Conservation (phyloP, 2,797 vertebrate species). For the Hyperoplus lanceolatus region DNA sequence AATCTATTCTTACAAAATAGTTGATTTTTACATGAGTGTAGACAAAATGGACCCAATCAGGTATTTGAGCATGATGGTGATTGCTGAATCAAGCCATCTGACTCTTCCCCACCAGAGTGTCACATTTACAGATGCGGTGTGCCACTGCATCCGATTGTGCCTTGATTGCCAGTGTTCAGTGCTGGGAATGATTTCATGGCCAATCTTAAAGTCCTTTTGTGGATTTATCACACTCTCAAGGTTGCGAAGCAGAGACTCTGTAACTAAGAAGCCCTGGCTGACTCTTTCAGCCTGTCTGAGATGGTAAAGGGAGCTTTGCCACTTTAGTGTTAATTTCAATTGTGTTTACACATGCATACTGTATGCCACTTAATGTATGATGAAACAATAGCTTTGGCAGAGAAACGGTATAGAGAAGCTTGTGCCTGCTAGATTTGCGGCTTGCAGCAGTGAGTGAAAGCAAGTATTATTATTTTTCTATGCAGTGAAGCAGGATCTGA, state of each 20-base stretch:
- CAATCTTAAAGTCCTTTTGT: constrained; percentile 35
- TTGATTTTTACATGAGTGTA: constrained; percentile 47
- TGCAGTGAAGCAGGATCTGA: neutral
- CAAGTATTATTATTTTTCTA: neutral
- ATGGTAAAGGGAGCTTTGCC: constrained; percentile 13
- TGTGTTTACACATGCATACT: constrained; percentile 9
- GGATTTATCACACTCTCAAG: constrained; percentile 30
- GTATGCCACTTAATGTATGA: constrained; percentile 22
- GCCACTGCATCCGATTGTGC: constrained; percentile 52
- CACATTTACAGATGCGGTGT: constrained; percentile 45
- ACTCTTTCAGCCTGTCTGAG: constrained; percentile 12
- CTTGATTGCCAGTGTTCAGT: constrained; percentile 63
- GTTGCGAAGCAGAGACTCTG: neutral
- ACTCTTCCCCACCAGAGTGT: constrained; percentile 58
- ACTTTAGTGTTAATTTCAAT: constrained; percentile 16
- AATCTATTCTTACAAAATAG: constrained; percentile 29
- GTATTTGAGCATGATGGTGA: constrained; percentile 49
- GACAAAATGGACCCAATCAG: constrained; percentile 69
- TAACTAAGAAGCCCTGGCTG: neutral
- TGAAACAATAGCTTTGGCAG: constrained; percentile 26
- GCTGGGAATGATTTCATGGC: constrained; percentile 53
- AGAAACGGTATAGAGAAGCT: constrained; percentile 14
- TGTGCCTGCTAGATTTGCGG: neutral
- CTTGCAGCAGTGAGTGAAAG: neutral
- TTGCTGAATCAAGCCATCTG: constrained; percentile 64